A percentile compares a stretch with the other conserved stretches of the same genome.
phyloP scores from a whole-genome alignment of 2,888 invertebrate genomes.

The Cryptus armator region DNA sequence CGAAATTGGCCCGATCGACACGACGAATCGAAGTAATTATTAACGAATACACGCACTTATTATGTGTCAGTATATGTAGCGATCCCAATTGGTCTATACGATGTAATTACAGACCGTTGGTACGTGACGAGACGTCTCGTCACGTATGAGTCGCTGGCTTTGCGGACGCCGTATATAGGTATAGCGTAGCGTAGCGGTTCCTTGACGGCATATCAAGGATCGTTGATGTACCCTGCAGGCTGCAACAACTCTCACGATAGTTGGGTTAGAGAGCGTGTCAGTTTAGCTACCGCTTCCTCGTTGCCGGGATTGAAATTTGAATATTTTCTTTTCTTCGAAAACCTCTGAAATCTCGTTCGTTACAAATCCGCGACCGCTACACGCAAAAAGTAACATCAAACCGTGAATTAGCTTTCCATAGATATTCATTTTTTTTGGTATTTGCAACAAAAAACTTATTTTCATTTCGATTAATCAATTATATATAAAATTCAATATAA shows the following conservation, averaged over 20 bases:
- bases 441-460: neutral
- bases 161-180: constrained; percentile 19
- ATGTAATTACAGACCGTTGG: constrained; percentile 55
- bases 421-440: too few relatives aligned
- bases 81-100: constrained; percentile 35
- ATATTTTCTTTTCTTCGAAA: neutral
- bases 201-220: constrained; percentile 22
- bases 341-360: neutral
- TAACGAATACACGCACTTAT: neutral
- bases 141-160: constrained; percentile 45
- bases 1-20: constrained; percentile 20
- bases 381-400: neutral
- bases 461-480: neutral
- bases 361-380: neutral
- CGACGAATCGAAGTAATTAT: constrained; percentile 45
- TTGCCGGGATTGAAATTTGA: neutral
- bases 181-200: constrained; percentile 46
- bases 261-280: constrained; percentile 1
- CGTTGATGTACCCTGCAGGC: constrained; percentile 43
- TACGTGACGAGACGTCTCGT: constrained; percentile 58
- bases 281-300: neutral
- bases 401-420: too few relatives aligned
- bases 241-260: constrained; percentile 34
- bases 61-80: neutral
- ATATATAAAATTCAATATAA: neutral